Conservation (phyloP, 2,113 vertebrate genomes). For the Apaloderma vittatum region DNA sequence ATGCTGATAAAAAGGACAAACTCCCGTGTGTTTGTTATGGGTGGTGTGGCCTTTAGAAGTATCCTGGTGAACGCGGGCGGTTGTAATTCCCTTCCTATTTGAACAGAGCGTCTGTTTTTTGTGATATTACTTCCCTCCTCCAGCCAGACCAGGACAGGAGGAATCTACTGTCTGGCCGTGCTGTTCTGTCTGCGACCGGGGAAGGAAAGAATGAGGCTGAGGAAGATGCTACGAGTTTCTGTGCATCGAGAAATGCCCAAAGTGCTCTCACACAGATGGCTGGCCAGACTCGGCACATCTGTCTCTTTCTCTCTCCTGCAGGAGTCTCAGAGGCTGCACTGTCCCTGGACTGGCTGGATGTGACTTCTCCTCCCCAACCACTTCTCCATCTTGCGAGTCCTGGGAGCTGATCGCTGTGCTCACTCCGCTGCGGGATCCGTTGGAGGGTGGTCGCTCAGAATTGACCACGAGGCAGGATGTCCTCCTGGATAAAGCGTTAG, state of each 20-base stretch:
- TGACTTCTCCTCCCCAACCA: not conserved
- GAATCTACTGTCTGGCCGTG: not conserved
- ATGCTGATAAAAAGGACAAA: slow-evolving; percentile 75
- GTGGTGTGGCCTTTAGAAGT: slow-evolving; percentile 7
- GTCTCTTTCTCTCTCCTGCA: not conserved
- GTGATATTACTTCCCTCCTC: not conserved
- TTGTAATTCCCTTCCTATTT: not conserved
- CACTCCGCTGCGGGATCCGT: not conserved
- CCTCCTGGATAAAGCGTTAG: not conserved
- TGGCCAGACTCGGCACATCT: not conserved
- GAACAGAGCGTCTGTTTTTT: not conserved
- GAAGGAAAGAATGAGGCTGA: not conserved
- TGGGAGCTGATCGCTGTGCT: not conserved
- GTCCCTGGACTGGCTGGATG: not conserved
- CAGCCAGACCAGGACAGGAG: not conserved
- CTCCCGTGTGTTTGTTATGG: slow-evolving; percentile 46
- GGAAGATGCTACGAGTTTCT: not conserved
- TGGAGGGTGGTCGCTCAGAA: not conserved
- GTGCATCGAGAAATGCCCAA: not conserved
- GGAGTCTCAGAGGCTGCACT: not conserved
- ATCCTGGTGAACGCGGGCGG: not conserved
- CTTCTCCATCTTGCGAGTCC: not conserved
- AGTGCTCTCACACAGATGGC: too few species aligned
- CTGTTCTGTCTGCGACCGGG: not conserved
- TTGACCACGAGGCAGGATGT: fast-evolving